phyloP scores from a whole-genome alignment of 2,797 vertebrate genomes.

The Microcaecilia unicolor region DNA sequence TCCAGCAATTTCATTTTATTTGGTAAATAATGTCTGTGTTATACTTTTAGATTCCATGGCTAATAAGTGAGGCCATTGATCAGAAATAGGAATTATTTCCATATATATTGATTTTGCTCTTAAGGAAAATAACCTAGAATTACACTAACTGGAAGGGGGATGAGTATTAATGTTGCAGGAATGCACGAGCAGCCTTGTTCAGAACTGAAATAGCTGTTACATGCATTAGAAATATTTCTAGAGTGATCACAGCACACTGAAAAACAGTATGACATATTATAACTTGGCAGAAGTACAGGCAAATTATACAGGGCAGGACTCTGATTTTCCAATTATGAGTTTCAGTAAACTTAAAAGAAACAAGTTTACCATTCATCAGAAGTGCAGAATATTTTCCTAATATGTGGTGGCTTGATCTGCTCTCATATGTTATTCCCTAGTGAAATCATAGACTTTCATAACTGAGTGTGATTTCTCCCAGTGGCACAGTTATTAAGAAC shows the following conservation, averaged over 20 bases:
- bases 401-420: slow-evolving; percentile 33
- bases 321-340: slow-evolving; percentile 25
- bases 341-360: slow-evolving; percentile 25
- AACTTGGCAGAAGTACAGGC: slow-evolving; percentile 26
- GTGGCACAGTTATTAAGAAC: too few relatives aligned
- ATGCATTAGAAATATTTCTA: slow-evolving; percentile 16
- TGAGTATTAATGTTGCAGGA: neutral
- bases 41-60: too few relatives aligned
- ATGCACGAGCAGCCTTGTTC: neutral
- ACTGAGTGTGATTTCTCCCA: slow-evolving; percentile 8
- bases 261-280: slow-evolving; percentile 22
- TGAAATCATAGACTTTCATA: slow-evolving; percentile 15
- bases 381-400: slow-evolving; percentile 23
- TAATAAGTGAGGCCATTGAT: too few relatives aligned
- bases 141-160: too few relatives aligned
- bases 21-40: too few relatives aligned
- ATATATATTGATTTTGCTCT: too few relatives aligned
- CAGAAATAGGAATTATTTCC: too few relatives aligned
- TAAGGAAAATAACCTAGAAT: too few relatives aligned
- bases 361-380: slow-evolving; percentile 23
- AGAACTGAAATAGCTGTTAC: slow-evolving; percentile 1
- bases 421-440: slow-evolving; percentile 26
- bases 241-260: slow-evolving; percentile 10
- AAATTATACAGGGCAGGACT: slow-evolving; percentile 22
- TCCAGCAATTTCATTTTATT: too few relatives aligned